Percentiles rank a stretch among this genome's conserved stretches.
phyloP scores from a whole-genome alignment of 2,888 invertebrate genomes.

The Choristoneura rosaceana region DNA sequence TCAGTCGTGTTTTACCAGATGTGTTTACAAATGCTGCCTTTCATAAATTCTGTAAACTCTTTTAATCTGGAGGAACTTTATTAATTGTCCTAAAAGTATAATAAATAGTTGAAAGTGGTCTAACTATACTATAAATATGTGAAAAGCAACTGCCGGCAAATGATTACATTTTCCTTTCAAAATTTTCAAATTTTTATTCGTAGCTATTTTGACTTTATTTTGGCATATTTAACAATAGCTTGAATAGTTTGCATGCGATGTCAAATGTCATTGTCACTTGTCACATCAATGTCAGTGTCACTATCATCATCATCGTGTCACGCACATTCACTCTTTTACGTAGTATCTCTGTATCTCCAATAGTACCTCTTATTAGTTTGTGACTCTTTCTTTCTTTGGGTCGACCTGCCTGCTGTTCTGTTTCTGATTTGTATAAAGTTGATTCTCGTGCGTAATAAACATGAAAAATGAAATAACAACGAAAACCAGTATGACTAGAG shows the following conservation, averaged over 20 bases:
- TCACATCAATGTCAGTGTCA: not conserved
- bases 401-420: too few relatives aligned
- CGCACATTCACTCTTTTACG: too few relatives aligned
- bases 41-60: not conserved
- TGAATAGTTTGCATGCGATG: not conserved
- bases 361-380: too few relatives aligned
- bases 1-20: constrained; percentile 11
- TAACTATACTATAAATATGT: not conserved
- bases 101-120: not conserved
- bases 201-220: too few relatives aligned
- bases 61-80: not conserved
- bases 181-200: too few relatives aligned
- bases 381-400: too few relatives aligned
- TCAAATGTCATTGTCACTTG: not conserved
- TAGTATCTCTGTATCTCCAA: too few relatives aligned
- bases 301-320: too few relatives aligned
- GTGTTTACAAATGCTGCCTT: not conserved
- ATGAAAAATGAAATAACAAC: constrained; percentile 23
- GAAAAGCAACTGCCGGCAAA: too few relatives aligned
- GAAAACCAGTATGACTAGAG: constrained; percentile 40
- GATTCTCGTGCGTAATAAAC: not conserved
- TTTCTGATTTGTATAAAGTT: too few relatives aligned
- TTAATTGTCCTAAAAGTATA: not conserved
- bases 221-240: not conserved
- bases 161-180: not conserved